Conservation (phyloP, 1,140 invertebrate genomes). For the Drosophila bocki region DNA sequence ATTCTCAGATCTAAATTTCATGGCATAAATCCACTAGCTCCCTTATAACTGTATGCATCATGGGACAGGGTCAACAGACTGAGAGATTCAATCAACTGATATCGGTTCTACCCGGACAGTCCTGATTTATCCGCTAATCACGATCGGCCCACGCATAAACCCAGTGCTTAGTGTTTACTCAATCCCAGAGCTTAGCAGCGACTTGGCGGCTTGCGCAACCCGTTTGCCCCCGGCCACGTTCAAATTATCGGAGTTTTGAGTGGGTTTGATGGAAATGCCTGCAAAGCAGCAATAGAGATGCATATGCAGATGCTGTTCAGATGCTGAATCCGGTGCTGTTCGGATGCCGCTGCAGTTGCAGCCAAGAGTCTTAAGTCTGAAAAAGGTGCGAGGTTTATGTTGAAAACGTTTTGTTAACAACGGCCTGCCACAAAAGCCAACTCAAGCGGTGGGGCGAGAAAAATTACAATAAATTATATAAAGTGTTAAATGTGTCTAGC, state of each 20-base stretch:
- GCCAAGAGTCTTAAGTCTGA: constrained; percentile 29
- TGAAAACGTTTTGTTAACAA: constrained; percentile 81
- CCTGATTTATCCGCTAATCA: constrained; percentile 61
- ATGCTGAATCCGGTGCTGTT: constrained; percentile 15
- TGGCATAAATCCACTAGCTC: neutral
- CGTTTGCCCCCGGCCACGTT: constrained; percentile 61
- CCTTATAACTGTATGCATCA: constrained; percentile 11
- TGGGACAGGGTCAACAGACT: constrained; percentile 27
- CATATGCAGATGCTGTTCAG: constrained; percentile 24
- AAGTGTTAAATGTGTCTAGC: constrained; percentile 75
- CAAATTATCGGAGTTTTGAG: constrained; percentile 74
- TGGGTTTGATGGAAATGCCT: constrained; percentile 69
- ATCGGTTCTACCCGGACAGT: constrained; percentile 13
- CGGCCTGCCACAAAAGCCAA: constrained; percentile 47
- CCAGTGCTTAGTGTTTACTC: constrained; percentile 47
- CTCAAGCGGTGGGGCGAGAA: constrained; percentile 36
- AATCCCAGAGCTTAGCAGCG: constrained; percentile 48
- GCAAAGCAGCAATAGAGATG: constrained; percentile 56
- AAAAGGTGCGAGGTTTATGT: constrained; percentile 78
- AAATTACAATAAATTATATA: constrained; percentile 83
- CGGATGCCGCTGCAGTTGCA: constrained; percentile 18
- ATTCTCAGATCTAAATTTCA: neutral
- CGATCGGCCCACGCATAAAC: constrained; percentile 54
- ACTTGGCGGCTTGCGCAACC: constrained; percentile 57
- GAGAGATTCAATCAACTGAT: constrained; percentile 49